phyloP scores from a whole-genome alignment of 2,797 vertebrate species.

The Ispidina picta region DNA sequence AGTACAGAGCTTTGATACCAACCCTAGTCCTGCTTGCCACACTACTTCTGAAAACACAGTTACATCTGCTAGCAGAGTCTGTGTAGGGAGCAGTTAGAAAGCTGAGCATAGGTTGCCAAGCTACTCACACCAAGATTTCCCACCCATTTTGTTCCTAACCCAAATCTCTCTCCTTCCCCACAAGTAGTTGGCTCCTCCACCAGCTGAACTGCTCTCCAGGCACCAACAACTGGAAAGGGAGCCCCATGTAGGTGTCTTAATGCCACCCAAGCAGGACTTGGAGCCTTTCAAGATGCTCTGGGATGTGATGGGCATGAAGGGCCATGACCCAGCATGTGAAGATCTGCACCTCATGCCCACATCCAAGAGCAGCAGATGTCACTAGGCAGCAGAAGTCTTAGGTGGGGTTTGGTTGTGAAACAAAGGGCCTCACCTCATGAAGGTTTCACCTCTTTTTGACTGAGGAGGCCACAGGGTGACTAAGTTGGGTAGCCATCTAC shows the following conservation, averaged over 20 bases:
- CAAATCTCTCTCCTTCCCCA: neutral
- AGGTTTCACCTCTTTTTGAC: neutral
- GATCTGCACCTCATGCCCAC: neutral
- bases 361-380: neutral
- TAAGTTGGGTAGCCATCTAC: neutral
- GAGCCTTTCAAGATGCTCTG: neutral
- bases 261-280: neutral
- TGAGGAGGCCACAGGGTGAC: neutral
- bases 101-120: neutral
- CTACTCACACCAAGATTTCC: neutral
- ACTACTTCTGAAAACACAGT: neutral
- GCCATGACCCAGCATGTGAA: neutral
- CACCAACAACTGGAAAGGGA: neutral
- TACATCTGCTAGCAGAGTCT: neutral
- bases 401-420: neutral
- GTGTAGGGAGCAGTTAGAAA: fast-evolving
- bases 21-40: too few species aligned
- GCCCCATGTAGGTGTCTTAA: neutral
- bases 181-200: neutral
- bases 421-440: neutral
- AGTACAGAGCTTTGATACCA: too few species aligned
- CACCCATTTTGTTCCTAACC: neutral
- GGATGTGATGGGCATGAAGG: neutral
- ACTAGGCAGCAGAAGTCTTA: neutral
- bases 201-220: neutral